Base-by-base conservation (phyloP, 2,888 invertebrate species). In the Drosophila quasianomalipes region DNA sequence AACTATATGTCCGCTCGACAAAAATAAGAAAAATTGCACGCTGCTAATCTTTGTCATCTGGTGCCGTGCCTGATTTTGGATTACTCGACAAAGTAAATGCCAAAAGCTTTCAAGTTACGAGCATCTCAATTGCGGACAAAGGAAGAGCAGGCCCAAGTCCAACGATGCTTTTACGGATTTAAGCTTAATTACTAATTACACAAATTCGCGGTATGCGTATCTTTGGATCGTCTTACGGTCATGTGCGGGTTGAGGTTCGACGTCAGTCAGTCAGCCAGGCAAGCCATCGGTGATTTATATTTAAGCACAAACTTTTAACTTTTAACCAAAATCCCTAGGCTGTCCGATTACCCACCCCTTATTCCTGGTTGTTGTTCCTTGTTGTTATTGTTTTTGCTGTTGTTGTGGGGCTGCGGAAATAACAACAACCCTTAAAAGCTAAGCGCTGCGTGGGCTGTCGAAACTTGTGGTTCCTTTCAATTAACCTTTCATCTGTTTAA, bases 401-500 rank as follows among this genome's bases (percentile, higher is more conserved):
- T 59, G 39, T n/a, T 41, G 37, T 39, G 52, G 55, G 65, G 57
- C 79, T 61, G 58, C 37, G 69, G 59, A 70, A 64, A 64, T 61
- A 78, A 55, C 47, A 67, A 61, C 84, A 82, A 82, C 85, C 85
- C 85, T 82, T 84, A 80, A 85, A 80, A 86, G 84, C 87, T 70
- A 85, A 76, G 64, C 75, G 73, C 79, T 74, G 74, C 83, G 69
- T 85, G 83, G 79, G 72, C 73, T 85, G 90, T 89, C 88, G 86
- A 86, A 82, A 80, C 85, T 86, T 86, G 86, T 85, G 86, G 86
- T 86, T 86, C 81, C 74, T 85, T 89, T 90, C 86, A 89, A 86
- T 86, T 86, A 86, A 86, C 86, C 90, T 86, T 86, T 86, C 86
- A 86, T 86, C 89, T 86, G 90, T 81, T 89, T 80, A 89, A 89